Evolutionary conservation across 2,888 invertebrate genomes (phyloP).

Genomic region (Frankliniella intonsa): DNA sequence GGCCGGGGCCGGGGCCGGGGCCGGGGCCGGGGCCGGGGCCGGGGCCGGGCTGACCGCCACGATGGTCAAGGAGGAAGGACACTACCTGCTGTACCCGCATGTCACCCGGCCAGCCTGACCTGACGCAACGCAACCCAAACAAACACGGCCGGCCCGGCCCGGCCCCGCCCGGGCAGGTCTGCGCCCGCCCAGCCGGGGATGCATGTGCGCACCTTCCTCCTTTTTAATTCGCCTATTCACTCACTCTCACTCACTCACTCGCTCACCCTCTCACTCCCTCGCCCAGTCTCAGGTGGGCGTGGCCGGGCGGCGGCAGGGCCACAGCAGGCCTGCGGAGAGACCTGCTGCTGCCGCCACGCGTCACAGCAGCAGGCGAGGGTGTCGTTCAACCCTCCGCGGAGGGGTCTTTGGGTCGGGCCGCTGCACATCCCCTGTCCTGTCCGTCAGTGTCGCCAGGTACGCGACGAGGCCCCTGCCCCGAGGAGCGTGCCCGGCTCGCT

Average conservation of each 20-base stretch:
- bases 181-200: background rate
- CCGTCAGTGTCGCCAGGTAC: background rate
- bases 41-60: no score
- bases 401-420: no score
- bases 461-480: background rate
- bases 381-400: no score
- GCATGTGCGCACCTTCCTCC: no score
- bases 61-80: background rate
- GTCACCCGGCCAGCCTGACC: slow-evolving; percentile 2
- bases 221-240: no score
- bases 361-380: background rate
- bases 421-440: background rate
- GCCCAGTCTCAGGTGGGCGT: no score
- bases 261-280: no score
- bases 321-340: no score
- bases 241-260: no score
- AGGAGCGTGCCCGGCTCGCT: background rate
- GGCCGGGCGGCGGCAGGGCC: no score
- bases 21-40: background rate
- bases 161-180: background rate
- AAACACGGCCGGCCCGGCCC: background rate
- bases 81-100: background rate
- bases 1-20: background rate
- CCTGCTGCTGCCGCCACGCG: background rate
- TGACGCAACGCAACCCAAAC: background rate